Base-by-base conservation (phyloP, 2,113 vertebrate species). In the Lagenorhynchus albirostris region DNA sequence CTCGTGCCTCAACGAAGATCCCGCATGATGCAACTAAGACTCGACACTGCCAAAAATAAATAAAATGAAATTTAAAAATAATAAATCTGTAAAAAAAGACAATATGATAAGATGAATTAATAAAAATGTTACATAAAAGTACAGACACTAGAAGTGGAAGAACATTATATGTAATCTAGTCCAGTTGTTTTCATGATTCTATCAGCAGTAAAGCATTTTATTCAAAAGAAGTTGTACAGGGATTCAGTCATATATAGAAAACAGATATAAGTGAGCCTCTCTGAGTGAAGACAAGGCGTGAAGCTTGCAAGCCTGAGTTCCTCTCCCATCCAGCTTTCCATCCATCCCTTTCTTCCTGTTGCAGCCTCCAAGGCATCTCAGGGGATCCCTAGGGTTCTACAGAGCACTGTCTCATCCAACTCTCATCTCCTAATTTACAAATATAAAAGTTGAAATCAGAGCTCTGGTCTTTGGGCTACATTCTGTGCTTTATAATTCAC, bases 201-300 rank as follows among this genome's bases (percentile, higher is more conserved):
- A 77, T 62, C 53, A 94, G 85, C 10, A 95, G 50, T 74, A 94
- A 38, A 79, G 18, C 25, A 81, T 73, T 92, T 95, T 60, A 95
- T 47, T 71, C 15, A 70, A 88, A 91, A 87, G 67, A 94, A 85
- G 50, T 14, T 53, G 41, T 89, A n/a, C n/a, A 74, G 14, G 14
- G 41, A 77, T 94, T 81, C n/a, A 71, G 29, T 4, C 65, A 84
- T 55, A 70, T 44, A 17, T 29, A 60, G 53, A 26, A 82, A 83
- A 68, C 44, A 94, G 68, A 70, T 41, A 21, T 25, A 41, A 33
- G 36, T 3, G 9, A 65, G 13, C 3, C 58, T 83, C 38, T 92
- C 60, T 31, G 44, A 90, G 50, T 25, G 36, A 93, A 85, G 80
- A 70, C 29, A 13, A 0, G 74, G 33, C 11, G 33, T 41, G 41